Base-by-base conservation (phyloP, 2,113 vertebrate genomes). In the Acrocephalus arundinaceus region DNA sequence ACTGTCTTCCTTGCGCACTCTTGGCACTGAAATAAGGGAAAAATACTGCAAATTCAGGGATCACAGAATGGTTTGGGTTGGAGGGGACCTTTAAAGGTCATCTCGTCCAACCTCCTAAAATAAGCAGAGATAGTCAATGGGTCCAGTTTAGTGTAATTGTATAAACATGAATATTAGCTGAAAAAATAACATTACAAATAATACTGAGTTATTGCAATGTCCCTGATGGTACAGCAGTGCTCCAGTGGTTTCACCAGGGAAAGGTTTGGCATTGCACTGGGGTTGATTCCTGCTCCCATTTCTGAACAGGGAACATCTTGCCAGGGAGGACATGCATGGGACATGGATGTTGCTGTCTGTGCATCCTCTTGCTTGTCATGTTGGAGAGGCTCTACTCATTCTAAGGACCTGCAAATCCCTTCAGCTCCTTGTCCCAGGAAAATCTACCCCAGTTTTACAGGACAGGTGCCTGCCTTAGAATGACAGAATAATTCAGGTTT, bases 1-100 rank as follows among this genome's bases (percentile, higher is more conserved):
- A 0, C 15, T 35, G 0, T n/a, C 18, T 24, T 55, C 35, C 58
- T 83, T 43, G 52, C 27, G 31, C 19, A 15, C 4, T 3, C 12
- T 80, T 71, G 46, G 54, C 57, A 52, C 16, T n/a, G 62, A 85
- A 94, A 89, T 33, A 39, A 72, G 57, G 66, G 72, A 59, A 87
- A 85, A 81, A 52, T 46, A 81, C 62, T n/a, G 49, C 0, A 2
- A 46, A 68, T 41, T 57, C 37, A 67, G 37, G 30, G 66, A 43
- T 57, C 2, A 3, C 10, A 3, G 25, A 43, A 51, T 11, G 20
- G 13, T 28, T 49, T 51, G 57, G 27, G 27, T 45, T 63, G 57
- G 35, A 43, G 84, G 43, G 18, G 49, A 84, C 31, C 41, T 71
- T 33, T 37, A 77, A 37, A 84, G 72, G 80, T 77, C 65, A 28